Evolutionary conservation across 2,888 invertebrate species (phyloP), one percentile per base, ranked within the genome.

Genomic region (Clepsis dumicolana): DNA sequence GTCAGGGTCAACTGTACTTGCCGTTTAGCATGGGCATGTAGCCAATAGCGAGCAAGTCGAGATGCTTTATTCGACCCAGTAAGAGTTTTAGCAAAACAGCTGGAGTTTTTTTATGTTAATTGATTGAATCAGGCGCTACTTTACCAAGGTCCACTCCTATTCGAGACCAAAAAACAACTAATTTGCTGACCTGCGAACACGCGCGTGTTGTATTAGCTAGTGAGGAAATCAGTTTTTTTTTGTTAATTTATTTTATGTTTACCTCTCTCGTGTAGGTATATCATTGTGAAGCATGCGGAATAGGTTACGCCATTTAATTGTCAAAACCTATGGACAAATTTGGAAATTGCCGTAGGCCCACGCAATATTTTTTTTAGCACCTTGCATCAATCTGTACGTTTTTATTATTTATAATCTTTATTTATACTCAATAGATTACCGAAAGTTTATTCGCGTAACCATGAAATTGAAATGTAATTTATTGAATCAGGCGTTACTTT

Each of bases 401-500:
- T 21, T 3, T 21, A 21, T 48, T 21, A 48, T 48, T 21, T 48
- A 48, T 48, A 21, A 10, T 21, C 12, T 12, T 21, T 48, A 48
- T 21, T 48, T 48, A 18, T 48, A 21, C 21, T 18, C 21, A 48
- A 48, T 21, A 48, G 4, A 18, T 21, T 48, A 48, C 18, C 10
- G 21, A 10, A 21, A 2, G 21, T 48, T 21, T 21, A 48, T 10
- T 21, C 3, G 10, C 21, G 1, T 12, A 21, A 48, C 12, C 12
- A 44, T 48, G 48, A 48, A 21, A 48, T 41, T 41, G 14, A 5
- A 48, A 48, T 48, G 48, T 48, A 48, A 5, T 48, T 48, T 12
- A n/a, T n/a, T n/a, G n/a, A n/a, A n/a, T n/a, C n/a, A n/a, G n/a
- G n/a, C n/a, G n/a, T n/a, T n/a, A n/a, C n/a, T n/a, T n/a, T n/a